Conservation (phyloP, 2,888 invertebrate species). For the Autographa gamma region DNA sequence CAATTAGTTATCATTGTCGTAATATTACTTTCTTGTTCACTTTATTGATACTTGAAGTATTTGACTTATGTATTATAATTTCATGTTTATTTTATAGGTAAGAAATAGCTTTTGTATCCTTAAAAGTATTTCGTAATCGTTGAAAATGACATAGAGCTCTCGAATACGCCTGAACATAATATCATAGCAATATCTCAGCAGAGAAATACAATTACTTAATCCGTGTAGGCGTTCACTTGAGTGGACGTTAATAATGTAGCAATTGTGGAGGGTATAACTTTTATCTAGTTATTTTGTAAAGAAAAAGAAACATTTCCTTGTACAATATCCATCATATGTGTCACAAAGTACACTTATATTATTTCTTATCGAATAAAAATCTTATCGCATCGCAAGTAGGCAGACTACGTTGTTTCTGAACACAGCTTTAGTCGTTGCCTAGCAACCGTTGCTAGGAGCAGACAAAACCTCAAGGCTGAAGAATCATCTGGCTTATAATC, state of each 20-base stretch:
- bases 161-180: slow-evolving; percentile 32
- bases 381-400: slow-evolving; percentile 10
- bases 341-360: not conserved
- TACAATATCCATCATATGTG: not conserved
- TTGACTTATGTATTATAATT: not conserved
- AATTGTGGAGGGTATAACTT: not conserved
- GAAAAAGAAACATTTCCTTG: not conserved
- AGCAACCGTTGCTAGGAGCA: slow-evolving; percentile 65
- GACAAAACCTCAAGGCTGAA: slow-evolving; percentile 45
- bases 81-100: not conserved
- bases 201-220: slow-evolving; percentile 6
- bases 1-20: slow-evolving; percentile 31
- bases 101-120: not conserved
- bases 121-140: slow-evolving; percentile 10
- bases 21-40: slow-evolving; percentile 9
- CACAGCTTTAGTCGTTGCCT: slow-evolving; percentile 55
- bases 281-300: not conserved
- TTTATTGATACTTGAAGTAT: slow-evolving; percentile 21
- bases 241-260: not conserved
- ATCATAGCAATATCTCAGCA: slow-evolving; percentile 37
- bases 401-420: slow-evolving; percentile 15
- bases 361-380: slow-evolving; percentile 21
- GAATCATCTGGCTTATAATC: slow-evolving; percentile 25
- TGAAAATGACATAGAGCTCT: slow-evolving; percentile 3
- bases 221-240: slow-evolving; percentile 32